Evolutionary conservation across 2,113 vertebrate genomes (phyloP).

Genomic region (Anhinga rufa): DNA sequence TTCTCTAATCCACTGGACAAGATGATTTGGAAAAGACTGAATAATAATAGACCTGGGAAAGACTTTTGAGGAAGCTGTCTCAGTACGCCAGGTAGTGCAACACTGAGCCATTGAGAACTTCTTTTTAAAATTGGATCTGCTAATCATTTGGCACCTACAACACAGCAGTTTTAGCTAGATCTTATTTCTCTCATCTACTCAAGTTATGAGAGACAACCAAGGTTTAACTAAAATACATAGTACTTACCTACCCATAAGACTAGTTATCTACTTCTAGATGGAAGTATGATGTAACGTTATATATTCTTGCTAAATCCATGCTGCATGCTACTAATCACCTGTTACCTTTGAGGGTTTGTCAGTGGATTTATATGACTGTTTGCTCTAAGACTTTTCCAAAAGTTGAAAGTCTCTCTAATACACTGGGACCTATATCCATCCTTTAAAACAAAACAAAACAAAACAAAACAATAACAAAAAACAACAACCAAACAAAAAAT

Average conservation of each 20-base stretch:
- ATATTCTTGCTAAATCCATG: neutral
- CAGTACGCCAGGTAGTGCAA: neutral
- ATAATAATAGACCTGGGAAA: neutral
- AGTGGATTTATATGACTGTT: neutral
- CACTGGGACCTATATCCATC: neutral
- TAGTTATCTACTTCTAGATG: neutral
- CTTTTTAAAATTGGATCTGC: neutral
- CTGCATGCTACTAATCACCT: neutral
- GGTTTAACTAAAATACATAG: neutral
- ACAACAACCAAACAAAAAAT: neutral
- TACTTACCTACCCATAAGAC: neutral
- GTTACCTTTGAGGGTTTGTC: neutral
- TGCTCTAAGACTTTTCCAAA: neutral
- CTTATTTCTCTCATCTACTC: neutral
- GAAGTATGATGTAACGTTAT: neutral
- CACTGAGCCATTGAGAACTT: neutral
- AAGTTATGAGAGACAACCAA: neutral
- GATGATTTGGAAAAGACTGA: conserved; percentile 18
- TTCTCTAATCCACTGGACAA: conserved; percentile 35
- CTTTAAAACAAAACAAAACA: neutral
- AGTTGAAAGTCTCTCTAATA: neutral
- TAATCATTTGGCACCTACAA: neutral
- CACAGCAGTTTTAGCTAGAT: neutral
- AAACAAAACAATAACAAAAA: neutral
- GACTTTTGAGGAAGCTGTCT: neutral